Percentiles rank a stretch among this genome's conserved stretches.
These are phyloP conservation scores for Ia io DNA, from an alignment of 2,113 vertebrate genomes.

Conservation along the genomic window DNA sequence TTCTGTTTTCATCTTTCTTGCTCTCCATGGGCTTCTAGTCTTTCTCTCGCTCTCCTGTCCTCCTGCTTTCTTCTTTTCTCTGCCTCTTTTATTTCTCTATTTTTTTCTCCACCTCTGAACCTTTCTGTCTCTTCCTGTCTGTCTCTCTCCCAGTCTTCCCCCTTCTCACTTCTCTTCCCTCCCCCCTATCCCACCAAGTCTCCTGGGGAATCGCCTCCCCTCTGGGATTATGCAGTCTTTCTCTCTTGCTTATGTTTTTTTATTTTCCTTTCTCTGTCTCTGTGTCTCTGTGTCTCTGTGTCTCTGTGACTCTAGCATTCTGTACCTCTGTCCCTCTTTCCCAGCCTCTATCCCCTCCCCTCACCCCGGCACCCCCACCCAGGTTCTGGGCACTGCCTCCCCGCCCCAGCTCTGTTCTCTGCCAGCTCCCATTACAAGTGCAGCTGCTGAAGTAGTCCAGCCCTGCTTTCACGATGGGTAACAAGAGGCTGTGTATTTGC, in stretches of 20 bases:
- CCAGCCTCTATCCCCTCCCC: no score
- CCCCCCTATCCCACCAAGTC: not conserved
- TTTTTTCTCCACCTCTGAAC: not conserved
- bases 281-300: not conserved
- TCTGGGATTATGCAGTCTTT: not conserved
- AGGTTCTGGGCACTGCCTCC: not conserved
- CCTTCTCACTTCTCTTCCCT: not conserved
- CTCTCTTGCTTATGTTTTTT: not conserved
- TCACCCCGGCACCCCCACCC: not conserved
- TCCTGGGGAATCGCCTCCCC: not conserved
- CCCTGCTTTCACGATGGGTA: conserved; percentile 60
- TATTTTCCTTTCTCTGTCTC: not conserved
- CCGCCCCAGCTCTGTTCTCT: not conserved
- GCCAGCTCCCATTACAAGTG: conserved; percentile 50
- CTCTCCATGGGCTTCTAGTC: not conserved
- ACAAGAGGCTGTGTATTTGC: conserved; percentile 74
- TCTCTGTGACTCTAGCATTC: not conserved
- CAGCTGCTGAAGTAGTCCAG: conserved; percentile 36
- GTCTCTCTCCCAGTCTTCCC: not conserved
- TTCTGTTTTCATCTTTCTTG: not conserved
- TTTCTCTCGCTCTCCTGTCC: not conserved
- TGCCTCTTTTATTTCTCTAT: not conserved
- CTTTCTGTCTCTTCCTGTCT: not conserved
- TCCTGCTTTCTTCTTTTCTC: not conserved
- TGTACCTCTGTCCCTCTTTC: not conserved